Conservation (phyloP, 2,888 invertebrate species). For the Eulithis testata region DNA sequence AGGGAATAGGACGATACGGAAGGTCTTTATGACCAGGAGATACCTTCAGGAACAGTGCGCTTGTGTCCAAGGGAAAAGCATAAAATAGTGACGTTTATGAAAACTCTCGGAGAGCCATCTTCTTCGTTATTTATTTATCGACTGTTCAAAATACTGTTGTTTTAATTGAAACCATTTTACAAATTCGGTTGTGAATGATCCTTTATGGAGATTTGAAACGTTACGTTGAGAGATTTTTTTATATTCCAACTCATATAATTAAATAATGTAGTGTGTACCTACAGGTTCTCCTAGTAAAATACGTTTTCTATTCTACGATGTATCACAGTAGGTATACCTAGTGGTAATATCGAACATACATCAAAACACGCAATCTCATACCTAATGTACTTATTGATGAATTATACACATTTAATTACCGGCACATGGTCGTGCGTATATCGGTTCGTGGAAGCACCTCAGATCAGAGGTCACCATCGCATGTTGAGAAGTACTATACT, state of each 20-base stretch:
- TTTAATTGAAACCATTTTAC: not conserved
- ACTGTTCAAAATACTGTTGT: not conserved
- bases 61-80: slow-evolving; percentile 20
- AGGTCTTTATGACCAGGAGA: slow-evolving; percentile 48
- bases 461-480: slow-evolving; percentile 11
- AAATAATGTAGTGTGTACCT: too few species aligned
- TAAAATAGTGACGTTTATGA: slow-evolving; percentile 29
- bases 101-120: slow-evolving; percentile 16
- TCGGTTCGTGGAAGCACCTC: slow-evolving; percentile 31
- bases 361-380: not conserved
- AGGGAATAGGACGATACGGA: slow-evolving; percentile 44
- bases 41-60: slow-evolving; percentile 26
- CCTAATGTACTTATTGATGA: slow-evolving; percentile 4
- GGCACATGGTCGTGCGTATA: slow-evolving; percentile 27
- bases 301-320: not conserved
- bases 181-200: not conserved
- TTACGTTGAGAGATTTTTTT: too few species aligned
- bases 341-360: too few species aligned
- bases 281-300: too few species aligned
- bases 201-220: too few species aligned
- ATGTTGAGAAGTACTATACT: not conserved
- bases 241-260: too few species aligned
- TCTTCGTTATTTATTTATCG: not conserved
- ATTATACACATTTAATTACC: slow-evolving; percentile 16
- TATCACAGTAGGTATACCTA: not conserved